Conservation (phyloP, 2,888 invertebrate genomes). For the Amphipoea oculea region DNA sequence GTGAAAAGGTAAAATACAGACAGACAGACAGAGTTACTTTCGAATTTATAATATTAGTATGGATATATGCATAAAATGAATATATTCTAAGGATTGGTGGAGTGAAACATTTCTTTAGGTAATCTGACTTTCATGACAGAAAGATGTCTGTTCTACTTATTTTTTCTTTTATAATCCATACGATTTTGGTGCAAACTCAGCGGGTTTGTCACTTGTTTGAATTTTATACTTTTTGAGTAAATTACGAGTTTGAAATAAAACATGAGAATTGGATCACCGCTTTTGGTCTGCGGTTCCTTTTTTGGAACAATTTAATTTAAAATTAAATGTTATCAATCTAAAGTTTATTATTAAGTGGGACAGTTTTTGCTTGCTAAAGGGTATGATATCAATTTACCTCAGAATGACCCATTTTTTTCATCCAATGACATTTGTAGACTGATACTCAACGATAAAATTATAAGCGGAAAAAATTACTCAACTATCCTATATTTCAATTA, state of each 20-base stretch:
- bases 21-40: no score
- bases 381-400: conserved; percentile 6
- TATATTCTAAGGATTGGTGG: conserved; percentile 43
- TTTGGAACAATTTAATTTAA: conserved; percentile 2
- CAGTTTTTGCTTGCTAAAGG: conserved; percentile 5
- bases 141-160: conserved; percentile 15
- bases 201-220: conserved; percentile 45
- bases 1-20: no score
- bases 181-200: conserved; percentile 43
- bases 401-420: not conserved
- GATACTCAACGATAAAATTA: conserved; percentile 32
- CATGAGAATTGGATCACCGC: conserved; percentile 9
- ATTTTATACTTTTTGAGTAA: conserved; percentile 37
- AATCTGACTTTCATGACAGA: conserved; percentile 62
- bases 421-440: conserved; percentile 32
- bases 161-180: conserved; percentile 25
- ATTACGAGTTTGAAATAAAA: conserved; percentile 37
- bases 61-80: conserved; percentile 59
- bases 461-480: conserved; percentile 36
- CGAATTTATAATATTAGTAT: no score
- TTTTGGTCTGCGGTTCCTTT: conserved; percentile 15
- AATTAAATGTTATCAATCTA: not conserved
- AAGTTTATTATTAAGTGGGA: conserved; percentile 1
- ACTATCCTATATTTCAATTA: conserved; percentile 50
- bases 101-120: conserved; percentile 46